phyloP scores from a whole-genome alignment of 2,888 invertebrate species.

The Volucella zonaria region DNA sequence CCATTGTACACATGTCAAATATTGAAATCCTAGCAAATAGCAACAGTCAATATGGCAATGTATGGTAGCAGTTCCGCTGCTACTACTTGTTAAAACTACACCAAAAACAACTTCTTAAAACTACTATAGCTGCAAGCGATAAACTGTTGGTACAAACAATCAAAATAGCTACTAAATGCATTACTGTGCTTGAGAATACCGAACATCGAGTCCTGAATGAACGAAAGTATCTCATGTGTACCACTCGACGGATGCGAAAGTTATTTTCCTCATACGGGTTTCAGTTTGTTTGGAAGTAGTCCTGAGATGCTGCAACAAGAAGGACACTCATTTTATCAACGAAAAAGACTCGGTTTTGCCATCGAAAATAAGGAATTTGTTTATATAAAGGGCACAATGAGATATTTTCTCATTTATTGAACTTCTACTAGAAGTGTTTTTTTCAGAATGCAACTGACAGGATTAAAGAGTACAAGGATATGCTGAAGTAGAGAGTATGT shows the following conservation, averaged over 20 bases:
- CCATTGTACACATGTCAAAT: slow-evolving; percentile 50
- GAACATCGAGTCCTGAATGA: background rate
- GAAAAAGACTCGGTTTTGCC: background rate
- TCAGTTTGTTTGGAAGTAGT: slow-evolving; percentile 49
- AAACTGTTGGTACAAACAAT: slow-evolving; percentile 43
- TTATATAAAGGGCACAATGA: background rate
- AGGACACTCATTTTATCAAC: slow-evolving; percentile 22
- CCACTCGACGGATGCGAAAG: slow-evolving; percentile 49
- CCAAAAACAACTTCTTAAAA: slow-evolving; percentile 28
- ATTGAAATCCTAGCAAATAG: slow-evolving; percentile 58
- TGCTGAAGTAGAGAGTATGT: no score
- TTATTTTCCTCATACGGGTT: slow-evolving; percentile 41
- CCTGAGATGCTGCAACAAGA: slow-evolving; percentile 13
- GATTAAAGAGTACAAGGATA: background rate
- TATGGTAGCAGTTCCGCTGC: background rate
- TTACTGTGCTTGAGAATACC: slow-evolving; percentile 20
- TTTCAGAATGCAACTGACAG: slow-evolving; percentile 1
- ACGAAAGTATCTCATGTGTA: slow-evolving; percentile 6
- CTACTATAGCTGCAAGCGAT: slow-evolving; percentile 49
- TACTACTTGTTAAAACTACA: slow-evolving; percentile 21
- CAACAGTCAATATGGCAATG: slow-evolving; percentile 45
- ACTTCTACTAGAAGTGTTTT: background rate
- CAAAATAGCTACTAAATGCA: slow-evolving; percentile 52
- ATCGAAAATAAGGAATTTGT: slow-evolving; percentile 30
- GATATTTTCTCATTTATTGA: slow-evolving; percentile 9